phyloP scores from a whole-genome alignment of 2,888 invertebrate genomes.

The Eupithecia subumbrata region DNA sequence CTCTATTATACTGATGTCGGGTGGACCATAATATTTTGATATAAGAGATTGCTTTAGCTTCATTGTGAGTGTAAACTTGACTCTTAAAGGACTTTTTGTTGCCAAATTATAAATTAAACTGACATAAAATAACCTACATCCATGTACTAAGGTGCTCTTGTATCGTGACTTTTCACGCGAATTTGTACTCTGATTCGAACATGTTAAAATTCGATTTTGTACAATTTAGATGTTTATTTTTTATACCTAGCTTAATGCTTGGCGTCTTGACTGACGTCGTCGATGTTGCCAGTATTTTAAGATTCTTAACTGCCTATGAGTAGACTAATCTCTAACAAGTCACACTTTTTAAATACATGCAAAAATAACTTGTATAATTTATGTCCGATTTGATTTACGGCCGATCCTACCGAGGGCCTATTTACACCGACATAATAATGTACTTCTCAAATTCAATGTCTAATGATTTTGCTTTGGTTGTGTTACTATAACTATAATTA shows the following conservation, averaged over 20 bases:
- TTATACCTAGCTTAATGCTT: conserved; percentile 63
- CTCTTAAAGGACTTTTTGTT: conserved; percentile 36
- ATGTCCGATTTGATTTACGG: conserved; percentile 74
- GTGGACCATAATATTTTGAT: conserved; percentile 67
- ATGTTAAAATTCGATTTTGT: conserved; percentile 61
- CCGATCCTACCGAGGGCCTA: conserved; percentile 58
- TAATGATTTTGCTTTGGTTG: conserved; percentile 83
- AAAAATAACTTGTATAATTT: conserved; percentile 57
- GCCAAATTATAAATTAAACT: conserved; percentile 34
- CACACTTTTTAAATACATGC: conserved; percentile 59
- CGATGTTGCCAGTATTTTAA: conserved; percentile 64
- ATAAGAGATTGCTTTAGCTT: conserved; percentile 33
- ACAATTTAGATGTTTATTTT: conserved; percentile 75
- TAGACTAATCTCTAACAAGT: conserved; percentile 68
- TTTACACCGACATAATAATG: conserved; percentile 60
- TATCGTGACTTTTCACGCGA: conserved; percentile 31
- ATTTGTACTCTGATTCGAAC: conserved; percentile 56
- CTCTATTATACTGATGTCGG: conserved; percentile 74
- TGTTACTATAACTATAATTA: conserved; percentile 81
- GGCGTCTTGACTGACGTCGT: conserved; percentile 40
- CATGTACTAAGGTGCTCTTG: conserved; percentile 29
- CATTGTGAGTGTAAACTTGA: conserved; percentile 20
- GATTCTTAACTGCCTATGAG: conserved; percentile 70
- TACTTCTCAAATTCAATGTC: conserved; percentile 78
- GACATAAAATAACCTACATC: conserved; percentile 21